A percentile compares a stretch with the other conserved stretches of the same genome.
Evolutionary conservation across 92 coral and sea anemone genomes (phyloP).

Genomic region (Virgularia gustaviana): DNA sequence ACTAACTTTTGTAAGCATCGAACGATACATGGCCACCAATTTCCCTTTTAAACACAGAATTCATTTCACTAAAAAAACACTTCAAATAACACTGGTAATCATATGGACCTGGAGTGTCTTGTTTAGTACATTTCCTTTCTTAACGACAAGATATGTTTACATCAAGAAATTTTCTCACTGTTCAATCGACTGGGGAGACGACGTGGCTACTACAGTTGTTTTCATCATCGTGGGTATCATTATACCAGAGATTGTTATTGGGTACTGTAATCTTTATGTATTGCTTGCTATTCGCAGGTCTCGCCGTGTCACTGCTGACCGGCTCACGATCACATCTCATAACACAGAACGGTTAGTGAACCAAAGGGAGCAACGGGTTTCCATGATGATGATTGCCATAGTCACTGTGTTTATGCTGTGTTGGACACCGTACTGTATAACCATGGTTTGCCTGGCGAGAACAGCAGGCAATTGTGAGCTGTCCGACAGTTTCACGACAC

Average conservation of each 20-base stretch:
- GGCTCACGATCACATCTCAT: background rate
- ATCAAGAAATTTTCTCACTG: background rate
- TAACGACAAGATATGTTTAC: background rate
- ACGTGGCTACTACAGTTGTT: background rate
- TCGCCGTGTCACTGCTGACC: background rate
- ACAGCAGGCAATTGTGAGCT: background rate
- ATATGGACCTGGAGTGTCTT: slow-evolving; percentile 1
- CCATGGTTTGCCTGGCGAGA: background rate
- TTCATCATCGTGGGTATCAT: background rate
- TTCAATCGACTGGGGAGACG: background rate
- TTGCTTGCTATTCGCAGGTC: background rate
- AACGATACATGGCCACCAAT: slow-evolving; percentile 20
- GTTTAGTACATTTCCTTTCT: background rate
- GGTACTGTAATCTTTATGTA: background rate
- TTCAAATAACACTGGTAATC: background rate
- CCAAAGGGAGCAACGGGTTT: background rate
- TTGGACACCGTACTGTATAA: slow-evolving; percentile 9
- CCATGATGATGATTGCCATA: background rate
- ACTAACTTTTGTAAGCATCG: slow-evolving; percentile 11
- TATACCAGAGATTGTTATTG: background rate
- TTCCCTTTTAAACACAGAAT: slow-evolving; percentile 7
- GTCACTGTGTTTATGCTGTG: background rate
- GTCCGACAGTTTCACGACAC: background rate
- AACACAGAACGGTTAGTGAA: background rate
- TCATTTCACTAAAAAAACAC: background rate